Evolutionary conservation across 2,797 vertebrate genomes (phyloP), one percentile per base, ranked within the genome.

Genomic region (Leucoraja ocellata): DNA sequence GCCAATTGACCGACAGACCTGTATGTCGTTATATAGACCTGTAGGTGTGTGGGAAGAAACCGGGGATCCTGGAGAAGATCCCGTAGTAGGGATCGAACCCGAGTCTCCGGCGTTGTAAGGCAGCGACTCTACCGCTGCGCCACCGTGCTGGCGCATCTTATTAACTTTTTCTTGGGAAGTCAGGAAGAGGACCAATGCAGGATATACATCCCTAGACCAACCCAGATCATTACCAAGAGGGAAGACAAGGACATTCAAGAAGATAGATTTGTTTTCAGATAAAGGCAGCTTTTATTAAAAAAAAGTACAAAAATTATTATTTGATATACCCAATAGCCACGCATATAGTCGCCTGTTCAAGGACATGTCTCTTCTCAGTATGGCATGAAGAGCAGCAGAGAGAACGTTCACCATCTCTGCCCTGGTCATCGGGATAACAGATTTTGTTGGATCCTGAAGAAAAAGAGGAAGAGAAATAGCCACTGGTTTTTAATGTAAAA

Each of bases 311-410:
- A 46, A 46, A 46, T 2, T 46, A 46, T 3, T 46, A 46, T 46
- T 32, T 21, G 2, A 32, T 4, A 94, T 96, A 99, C 99, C 99
- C 95, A 99, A 96, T 21, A 99, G 95, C 99, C 99, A 99, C 0
- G 98, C 98, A 0, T 99, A 99, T 65, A 99, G 97, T 76, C 99
- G 97, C 95, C 99, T 97, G 94, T 99, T 99, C 63, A 99, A 97
- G 68, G 99, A 99, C 99, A 99, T 99, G 95, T 99, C 99, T 95
- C 99, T 97, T 94, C 99, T 98, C 94, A 99, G 97, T 18, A 99
- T 96, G 0, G 98, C 98, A 93, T 99, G 98, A 0, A 95, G 95
- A 46, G 98, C 98, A 0, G 98, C 97, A 10, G 98, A 97, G 91
- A 98, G 97, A 93, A 99, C 94, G 4, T 93, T 94, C 80, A 97